phyloP scores from a whole-genome alignment of 1,140 invertebrate genomes.

The Nomia melanderi region DNA sequence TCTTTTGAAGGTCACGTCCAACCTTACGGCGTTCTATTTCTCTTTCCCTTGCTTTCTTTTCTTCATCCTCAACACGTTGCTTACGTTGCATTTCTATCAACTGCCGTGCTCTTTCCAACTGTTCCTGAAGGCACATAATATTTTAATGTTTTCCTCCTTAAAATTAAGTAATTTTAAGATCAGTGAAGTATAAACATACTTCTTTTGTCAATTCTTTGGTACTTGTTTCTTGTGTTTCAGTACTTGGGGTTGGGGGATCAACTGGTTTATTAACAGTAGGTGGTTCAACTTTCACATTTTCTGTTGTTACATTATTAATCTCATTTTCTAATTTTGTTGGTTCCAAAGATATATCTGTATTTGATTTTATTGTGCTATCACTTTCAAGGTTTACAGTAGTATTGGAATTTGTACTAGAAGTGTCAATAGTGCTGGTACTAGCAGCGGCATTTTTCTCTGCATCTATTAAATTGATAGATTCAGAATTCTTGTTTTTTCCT shows the following conservation, averaged over 20 bases:
- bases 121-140: constrained; percentile 67
- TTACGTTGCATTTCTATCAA: constrained; percentile 83
- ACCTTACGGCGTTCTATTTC: constrained; percentile 87
- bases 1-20: constrained; percentile 86
- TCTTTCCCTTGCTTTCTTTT: constrained; percentile 83
- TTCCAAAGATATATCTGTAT: constrained; percentile 52
- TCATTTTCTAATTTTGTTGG: constrained; percentile 91
- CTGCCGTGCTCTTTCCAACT: constrained; percentile 78
- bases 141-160: constrained; percentile 2
- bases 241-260: constrained; percentile 1
- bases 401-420: constrained; percentile 4
- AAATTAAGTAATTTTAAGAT: background rate
- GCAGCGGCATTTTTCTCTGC: constrained; percentile 62
- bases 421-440: background rate
- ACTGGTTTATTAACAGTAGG: constrained; percentile 68
- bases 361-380: constrained; percentile 23
- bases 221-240: constrained; percentile 28
- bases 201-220: constrained; percentile 36
- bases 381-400: constrained; percentile 21
- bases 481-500: constrained; percentile 66
- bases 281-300: constrained; percentile 84
- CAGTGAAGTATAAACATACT: constrained; percentile 12
- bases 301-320: constrained; percentile 86
- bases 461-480: constrained; percentile 67
- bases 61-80: constrained; percentile 84